Conservation (phyloP, 2,797 vertebrate species). For the Acanthurus tractus region DNA sequence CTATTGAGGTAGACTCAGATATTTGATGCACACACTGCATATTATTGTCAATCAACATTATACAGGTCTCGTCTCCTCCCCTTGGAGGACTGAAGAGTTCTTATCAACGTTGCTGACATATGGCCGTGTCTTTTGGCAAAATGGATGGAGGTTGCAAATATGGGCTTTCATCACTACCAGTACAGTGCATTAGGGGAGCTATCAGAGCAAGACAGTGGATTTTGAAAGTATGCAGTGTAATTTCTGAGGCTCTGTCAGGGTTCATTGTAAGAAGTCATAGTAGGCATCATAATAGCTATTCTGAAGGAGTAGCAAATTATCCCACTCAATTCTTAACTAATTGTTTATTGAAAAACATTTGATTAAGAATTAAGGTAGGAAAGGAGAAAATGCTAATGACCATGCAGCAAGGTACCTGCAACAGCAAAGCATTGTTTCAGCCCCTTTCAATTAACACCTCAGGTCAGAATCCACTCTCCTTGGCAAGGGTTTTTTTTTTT, state of each 20-base stretch:
- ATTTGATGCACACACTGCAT: conserved; percentile 47
- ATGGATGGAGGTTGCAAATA: conserved; percentile 66
- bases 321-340: not conserved
- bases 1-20: conserved; percentile 26
- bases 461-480: conserved; percentile 8
- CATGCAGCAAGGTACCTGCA: not conserved
- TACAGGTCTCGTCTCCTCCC: conserved; percentile 27
- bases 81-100: conserved; percentile 41
- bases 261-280: conserved; percentile 63
- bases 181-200: conserved; percentile 72
- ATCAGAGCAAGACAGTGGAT: conserved; percentile 79
- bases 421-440: conserved; percentile 17
- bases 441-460: conserved; percentile 4
- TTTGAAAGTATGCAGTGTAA: conserved; percentile 77
- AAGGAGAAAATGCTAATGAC: conserved; percentile 3
- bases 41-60: conserved; percentile 57
- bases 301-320: conserved; percentile 50
- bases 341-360: conserved; percentile 1
- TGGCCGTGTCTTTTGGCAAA: conserved; percentile 64
- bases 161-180: conserved; percentile 67
- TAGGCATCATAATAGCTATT: conserved; percentile 27
- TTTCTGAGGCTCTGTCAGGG: conserved; percentile 58
- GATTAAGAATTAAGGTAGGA: not conserved
- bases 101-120: conserved; percentile 72
- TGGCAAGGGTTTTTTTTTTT: conserved; percentile 3